Percentiles rank a stretch among this genome's conserved stretches.
Conservation (phyloP, 2,888 invertebrate genomes). For the Drosophila acutilabella region DNA sequence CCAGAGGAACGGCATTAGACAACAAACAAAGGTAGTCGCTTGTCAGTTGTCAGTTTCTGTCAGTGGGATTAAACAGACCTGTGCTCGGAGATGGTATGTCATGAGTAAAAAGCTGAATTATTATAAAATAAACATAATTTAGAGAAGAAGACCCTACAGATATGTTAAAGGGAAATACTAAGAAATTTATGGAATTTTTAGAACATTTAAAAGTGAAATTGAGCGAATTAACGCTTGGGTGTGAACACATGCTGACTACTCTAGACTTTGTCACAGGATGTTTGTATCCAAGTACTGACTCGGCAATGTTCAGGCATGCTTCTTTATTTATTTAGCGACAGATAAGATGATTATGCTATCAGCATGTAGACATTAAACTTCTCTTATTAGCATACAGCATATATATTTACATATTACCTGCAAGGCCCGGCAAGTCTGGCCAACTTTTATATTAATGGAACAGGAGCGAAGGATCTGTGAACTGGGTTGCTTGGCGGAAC, state of each 20-base stretch:
- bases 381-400: constrained; percentile 8
- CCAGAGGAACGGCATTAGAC: too few species aligned
- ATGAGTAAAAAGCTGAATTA: background rate
- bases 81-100: constrained; percentile 17
- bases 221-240: background rate
- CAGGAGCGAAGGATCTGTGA: constrained; percentile 84
- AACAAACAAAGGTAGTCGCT: too few species aligned
- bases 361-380: constrained; percentile 15
- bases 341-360: constrained; percentile 31
- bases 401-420: background rate
- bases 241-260: constrained; percentile 3
- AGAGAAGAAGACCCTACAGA: background rate
- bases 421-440: too few species aligned
- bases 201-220: background rate
- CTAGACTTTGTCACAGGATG: background rate
- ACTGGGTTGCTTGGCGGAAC: constrained; percentile 80
- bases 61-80: background rate
- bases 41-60: too few species aligned
- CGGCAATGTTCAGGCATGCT: constrained; percentile 1
- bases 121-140: background rate
- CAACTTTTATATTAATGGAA: constrained; percentile 62
- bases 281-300: background rate
- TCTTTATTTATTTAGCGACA: background rate
- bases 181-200: background rate
- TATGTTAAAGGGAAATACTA: background rate